These are phyloP conservation scores for Ips nitidus DNA, from an alignment of 1,140 invertebrate genomes.

Conservation along the genomic window DNA sequence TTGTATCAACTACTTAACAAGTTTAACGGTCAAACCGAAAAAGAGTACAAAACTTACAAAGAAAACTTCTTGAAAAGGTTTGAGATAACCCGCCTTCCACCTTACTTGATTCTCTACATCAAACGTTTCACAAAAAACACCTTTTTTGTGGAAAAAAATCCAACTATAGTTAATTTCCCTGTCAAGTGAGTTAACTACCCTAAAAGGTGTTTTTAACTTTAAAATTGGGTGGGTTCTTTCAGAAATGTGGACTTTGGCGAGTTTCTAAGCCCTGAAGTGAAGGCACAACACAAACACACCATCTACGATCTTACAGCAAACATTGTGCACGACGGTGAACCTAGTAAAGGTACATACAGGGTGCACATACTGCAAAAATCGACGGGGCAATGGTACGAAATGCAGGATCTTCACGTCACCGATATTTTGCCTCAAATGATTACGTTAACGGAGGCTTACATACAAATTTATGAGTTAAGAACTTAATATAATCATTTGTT, in stretches of 20 bases:
- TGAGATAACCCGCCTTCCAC: constrained; percentile 91
- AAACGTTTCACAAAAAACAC: constrained; percentile 99
- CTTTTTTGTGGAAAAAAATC: constrained; percentile 99
- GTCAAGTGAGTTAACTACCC: constrained; percentile 78
- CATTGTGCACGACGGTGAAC: constrained; percentile 97
- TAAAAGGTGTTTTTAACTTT: too few relatives aligned
- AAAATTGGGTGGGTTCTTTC: constrained; percentile 42
- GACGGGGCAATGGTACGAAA: constrained; percentile 85
- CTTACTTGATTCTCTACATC: constrained; percentile 97
- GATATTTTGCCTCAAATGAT: constrained; percentile 99
- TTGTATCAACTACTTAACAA: constrained; percentile 90
- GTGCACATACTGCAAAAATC: constrained; percentile 96
- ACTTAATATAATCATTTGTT: neutral
- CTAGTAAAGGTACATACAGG: constrained; percentile 90
- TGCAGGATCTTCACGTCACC: constrained; percentile 98
- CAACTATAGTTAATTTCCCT: constrained; percentile 99
- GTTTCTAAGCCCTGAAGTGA: constrained; percentile 83
- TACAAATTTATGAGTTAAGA: constrained; percentile 77
- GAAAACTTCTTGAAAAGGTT: constrained; percentile 98
- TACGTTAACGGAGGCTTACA: constrained; percentile 97
- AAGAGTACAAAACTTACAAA: constrained; percentile 99
- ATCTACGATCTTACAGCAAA: constrained; percentile 96
- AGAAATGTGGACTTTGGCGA: constrained; percentile 98
- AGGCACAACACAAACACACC: constrained; percentile 77
- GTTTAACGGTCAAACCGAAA: constrained; percentile 93